Evolutionary conservation across 2,888 invertebrate species (phyloP), one percentile per base, ranked within the genome.

Genomic region (Mesoligia furuncula): DNA sequence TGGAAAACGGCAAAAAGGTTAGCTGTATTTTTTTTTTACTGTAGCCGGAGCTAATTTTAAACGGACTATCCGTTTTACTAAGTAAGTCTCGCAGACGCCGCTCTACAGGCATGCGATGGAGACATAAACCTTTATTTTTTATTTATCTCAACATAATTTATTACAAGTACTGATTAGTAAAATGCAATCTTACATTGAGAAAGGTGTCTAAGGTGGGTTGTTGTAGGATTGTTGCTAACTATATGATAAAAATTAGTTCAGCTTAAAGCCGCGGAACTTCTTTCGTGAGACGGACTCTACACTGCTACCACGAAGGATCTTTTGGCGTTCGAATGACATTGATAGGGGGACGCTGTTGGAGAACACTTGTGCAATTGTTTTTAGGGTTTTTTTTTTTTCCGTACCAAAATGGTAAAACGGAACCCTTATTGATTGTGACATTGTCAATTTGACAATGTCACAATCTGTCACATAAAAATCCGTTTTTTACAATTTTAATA

Each of bases 141-240:
- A n/a, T n/a, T n/a, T 5, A 57, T n/a, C 1, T n/a, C 6, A n/a
- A 13, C 54, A 54, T 54, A 1, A 1, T 54, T 42, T 42, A 54
- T 54, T n/a, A n/a, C 13, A n/a, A 5, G n/a, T 13, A 57, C 5
- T n/a, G n/a, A 13, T 57, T n/a, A 57, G 8, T 57, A n/a, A 11
- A n/a, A 57, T 57, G 57, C 57, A 57, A 57, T 57, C 57, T 57
- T 57, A n/a, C 13, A n/a, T 57, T n/a, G 57, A n/a, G 13, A 57
- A n/a, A 57, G 13, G 5, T 6, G n/a, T 57, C 11, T 57, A 5
- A n/a, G 54, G n/a, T n/a, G 6, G n/a, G n/a, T n/a, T 57, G 6
- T 57, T 57, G 57, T 57, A n/a, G n/a, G 57, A n/a, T n/a, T 57
- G n/a, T 57, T 57, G 57, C 11, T 57, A n/a, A 57, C n/a, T n/a